Conservation (phyloP, 2,113 vertebrate genomes). For the Vulpes lagopus region DNA sequence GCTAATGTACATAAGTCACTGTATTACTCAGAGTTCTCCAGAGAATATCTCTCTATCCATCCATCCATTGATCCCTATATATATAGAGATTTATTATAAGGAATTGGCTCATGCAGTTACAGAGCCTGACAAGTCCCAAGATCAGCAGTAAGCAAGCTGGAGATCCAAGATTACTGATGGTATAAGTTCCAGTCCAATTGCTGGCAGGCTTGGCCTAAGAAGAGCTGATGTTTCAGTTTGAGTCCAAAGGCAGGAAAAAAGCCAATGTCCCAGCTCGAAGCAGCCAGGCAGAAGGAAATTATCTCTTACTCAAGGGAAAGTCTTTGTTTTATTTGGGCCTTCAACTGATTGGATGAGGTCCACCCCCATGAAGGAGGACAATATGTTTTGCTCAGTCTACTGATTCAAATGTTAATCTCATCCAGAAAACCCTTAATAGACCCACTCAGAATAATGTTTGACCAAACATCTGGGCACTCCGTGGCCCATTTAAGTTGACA, state of each 20-base stretch:
- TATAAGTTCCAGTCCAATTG: conserved; percentile 10
- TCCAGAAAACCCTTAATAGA: not conserved
- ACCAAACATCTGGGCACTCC: not conserved
- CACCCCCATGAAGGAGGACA: not conserved
- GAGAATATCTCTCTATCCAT: not conserved
- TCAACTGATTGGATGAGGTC: not conserved
- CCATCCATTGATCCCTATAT: not conserved
- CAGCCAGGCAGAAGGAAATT: not conserved
- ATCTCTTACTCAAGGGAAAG: not conserved
- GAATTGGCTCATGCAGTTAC: not conserved
- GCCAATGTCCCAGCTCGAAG: not conserved
- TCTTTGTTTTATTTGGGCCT: not conserved
- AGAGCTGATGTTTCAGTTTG: conserved; percentile 5
- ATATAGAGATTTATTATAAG: not conserved
- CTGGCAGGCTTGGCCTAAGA: not conserved
- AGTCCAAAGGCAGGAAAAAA: not conserved
- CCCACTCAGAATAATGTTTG: not conserved
- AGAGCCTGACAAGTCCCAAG: not conserved
- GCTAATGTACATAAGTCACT: not conserved
- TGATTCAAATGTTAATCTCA: not conserved
- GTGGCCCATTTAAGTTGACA: not conserved
- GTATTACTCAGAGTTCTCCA: not conserved
- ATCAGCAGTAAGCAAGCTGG: not conserved
- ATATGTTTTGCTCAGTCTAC: not conserved
- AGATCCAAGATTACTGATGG: not conserved